phyloP scores from a whole-genome alignment of 2,888 invertebrate species.

The Beris morrisii region DNA sequence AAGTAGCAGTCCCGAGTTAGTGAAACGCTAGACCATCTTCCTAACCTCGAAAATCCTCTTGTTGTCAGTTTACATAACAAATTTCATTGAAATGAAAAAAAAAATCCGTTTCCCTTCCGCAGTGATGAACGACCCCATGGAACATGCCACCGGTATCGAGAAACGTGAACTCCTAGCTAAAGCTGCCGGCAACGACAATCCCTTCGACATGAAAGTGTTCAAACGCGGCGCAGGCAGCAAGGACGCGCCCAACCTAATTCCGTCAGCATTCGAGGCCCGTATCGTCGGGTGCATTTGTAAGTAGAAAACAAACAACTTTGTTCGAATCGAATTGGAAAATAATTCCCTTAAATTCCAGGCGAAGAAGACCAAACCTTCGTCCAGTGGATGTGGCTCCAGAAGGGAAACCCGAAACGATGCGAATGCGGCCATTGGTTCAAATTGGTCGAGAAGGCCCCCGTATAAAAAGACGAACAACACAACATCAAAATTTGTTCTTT shows the following conservation, averaged over 20 bases:
- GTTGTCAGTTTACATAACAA: conserved; percentile 8
- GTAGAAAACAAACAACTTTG: conserved; percentile 41
- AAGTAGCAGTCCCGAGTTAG: neutral
- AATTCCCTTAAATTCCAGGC: conserved; percentile 55
- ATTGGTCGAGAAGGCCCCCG: conserved; percentile 74
- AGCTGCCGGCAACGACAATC: conserved; percentile 85
- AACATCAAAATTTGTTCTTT: conserved; percentile 21
- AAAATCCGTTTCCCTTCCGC: conserved; percentile 40
- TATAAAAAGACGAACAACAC: conserved; percentile 57
- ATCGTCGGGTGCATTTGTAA: conserved; percentile 92
- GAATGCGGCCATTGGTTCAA: conserved; percentile 98
- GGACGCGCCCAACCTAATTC: conserved; percentile 83
- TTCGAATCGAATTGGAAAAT: neutral
- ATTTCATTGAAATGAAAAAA: neutral
- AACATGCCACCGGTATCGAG: conserved; percentile 92
- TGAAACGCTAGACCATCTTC: neutral
- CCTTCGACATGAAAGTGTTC: conserved; percentile 79
- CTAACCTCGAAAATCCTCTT: neutral
- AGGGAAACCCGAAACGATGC: conserved; percentile 87
- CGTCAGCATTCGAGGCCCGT: conserved; percentile 86
- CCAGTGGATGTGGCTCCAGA: conserved; percentile 94
- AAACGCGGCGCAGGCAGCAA: conserved; percentile 83
- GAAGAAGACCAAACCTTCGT: conserved; percentile 89
- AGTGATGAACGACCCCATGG: conserved; percentile 87
- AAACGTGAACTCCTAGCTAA: conserved; percentile 85